Percentiles rank a stretch among this genome's conserved stretches.
phyloP scores from a whole-genome alignment of 2,797 vertebrate genomes.

The Sebastes steindachneri region DNA sequence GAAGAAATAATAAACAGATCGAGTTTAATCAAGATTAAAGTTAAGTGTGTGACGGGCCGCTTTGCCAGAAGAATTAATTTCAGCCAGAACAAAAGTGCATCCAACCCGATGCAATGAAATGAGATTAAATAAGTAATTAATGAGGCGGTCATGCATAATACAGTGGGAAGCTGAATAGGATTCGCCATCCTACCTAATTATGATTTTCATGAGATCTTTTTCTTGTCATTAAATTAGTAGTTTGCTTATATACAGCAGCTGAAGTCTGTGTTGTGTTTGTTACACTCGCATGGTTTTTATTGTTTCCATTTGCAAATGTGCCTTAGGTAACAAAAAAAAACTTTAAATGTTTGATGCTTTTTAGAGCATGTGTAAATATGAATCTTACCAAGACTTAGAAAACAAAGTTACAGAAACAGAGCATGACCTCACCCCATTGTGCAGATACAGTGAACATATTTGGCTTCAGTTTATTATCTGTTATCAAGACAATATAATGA shows the following conservation, averaged over 20 bases:
- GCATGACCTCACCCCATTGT: neutral
- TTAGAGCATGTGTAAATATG: neutral
- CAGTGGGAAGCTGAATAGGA: neutral
- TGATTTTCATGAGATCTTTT: neutral
- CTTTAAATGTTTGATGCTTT: neutral
- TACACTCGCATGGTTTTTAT: slow-evolving; percentile 1
- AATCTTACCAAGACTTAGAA: slow-evolving; percentile 20
- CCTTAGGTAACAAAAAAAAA: neutral
- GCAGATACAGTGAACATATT: neutral
- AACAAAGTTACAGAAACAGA: neutral
- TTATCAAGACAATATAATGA: neutral
- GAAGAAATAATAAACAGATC: slow-evolving; percentile 70
- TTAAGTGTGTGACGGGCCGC: slow-evolving; percentile 8
- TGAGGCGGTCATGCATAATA: neutral
- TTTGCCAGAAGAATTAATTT: slow-evolving; percentile 19
- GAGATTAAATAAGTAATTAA: neutral
- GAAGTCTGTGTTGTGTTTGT: slow-evolving; percentile 9
- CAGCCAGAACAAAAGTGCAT: slow-evolving; percentile 16
- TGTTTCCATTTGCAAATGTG: slow-evolving; percentile 3
- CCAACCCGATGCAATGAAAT: neutral
- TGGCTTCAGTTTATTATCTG: neutral
- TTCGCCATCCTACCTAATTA: neutral
- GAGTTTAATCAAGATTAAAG: slow-evolving; percentile 60
- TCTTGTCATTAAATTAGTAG: neutral
- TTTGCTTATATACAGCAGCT: neutral